A percentile compares a stretch with the other conserved stretches of the same genome.
Evolutionary conservation across 2,797 vertebrate species (phyloP).

Genomic region (Galagoides demidoff): DNA sequence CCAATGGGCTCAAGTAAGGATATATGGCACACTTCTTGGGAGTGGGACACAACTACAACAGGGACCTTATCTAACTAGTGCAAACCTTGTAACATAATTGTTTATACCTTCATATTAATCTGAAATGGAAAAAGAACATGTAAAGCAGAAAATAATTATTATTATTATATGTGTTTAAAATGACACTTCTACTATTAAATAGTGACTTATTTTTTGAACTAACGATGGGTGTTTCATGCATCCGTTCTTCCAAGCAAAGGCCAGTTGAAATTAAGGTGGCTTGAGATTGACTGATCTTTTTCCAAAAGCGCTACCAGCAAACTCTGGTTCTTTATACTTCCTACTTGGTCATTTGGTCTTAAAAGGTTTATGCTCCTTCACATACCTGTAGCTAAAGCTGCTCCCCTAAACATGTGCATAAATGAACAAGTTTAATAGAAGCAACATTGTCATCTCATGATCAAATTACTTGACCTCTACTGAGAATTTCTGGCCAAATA

Average conservation of each 20-base stretch:
- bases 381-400: background rate
- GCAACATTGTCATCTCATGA: background rate
- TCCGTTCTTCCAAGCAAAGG: slow-evolving; percentile 23
- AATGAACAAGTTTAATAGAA: background rate
- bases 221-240: background rate
- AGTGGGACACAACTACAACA: no score
- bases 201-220: slow-evolving; percentile 4
- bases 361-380: background rate
- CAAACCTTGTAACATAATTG: no score
- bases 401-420: background rate
- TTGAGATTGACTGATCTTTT: background rate
- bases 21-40: no score
- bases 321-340: background rate
- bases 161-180: background rate
- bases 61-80: no score
- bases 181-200: background rate
- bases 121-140: no score
- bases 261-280: background rate
- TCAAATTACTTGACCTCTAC: background rate
- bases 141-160: background rate
- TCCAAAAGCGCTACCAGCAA: background rate
- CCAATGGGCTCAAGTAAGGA: no score
- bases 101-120: no score
- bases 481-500: background rate
- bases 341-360: background rate